Conservation (phyloP, 2,113 vertebrate genomes). For the Channa argus region DNA sequence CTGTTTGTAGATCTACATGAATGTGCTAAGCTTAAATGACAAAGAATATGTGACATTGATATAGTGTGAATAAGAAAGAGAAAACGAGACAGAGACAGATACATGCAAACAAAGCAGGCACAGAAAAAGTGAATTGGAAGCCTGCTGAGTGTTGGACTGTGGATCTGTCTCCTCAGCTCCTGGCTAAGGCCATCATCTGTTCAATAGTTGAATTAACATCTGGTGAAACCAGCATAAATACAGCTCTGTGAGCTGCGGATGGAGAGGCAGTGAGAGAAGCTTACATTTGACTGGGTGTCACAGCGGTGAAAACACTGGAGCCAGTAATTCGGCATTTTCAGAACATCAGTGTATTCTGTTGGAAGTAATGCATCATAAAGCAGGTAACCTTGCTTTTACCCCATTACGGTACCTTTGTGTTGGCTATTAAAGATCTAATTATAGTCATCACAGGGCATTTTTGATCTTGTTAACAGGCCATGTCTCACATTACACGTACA, state of each 20-base stretch:
- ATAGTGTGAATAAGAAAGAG: conserved; percentile 15
- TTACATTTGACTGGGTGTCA: conserved; percentile 40
- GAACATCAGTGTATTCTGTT: not conserved
- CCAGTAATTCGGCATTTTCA: conserved; percentile 3
- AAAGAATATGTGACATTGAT: not conserved
- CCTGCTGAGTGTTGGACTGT: conserved; percentile 59
- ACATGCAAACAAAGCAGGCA: conserved; percentile 52
- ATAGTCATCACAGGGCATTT: conserved; percentile 37
- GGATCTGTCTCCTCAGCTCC: conserved; percentile 64
- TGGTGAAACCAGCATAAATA: conserved; percentile 57
- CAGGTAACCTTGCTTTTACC: conserved; percentile 18
- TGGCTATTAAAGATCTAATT: conserved; percentile 34
- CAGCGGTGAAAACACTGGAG: conserved; percentile 7
- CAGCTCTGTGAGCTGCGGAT: conserved; percentile 37
- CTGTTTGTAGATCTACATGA: not conserved
- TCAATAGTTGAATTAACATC: conserved; percentile 69
- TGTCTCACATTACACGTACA: conserved; percentile 15
- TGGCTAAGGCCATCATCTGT: conserved; percentile 67
- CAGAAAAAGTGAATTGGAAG: conserved; percentile 23
- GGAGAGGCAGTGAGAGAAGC: conserved; percentile 24
- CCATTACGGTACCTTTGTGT: conserved; percentile 20
- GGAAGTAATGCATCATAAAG: conserved; percentile 34
- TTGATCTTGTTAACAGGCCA: conserved; percentile 42
- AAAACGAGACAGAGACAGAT: conserved; percentile 22
- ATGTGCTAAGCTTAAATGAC: not conserved